A percentile compares a stretch with the other conserved stretches of the same genome.
Evolutionary conservation across 2,888 invertebrate genomes (phyloP).

Genomic region (Disparrhopalites patrizii): DNA sequence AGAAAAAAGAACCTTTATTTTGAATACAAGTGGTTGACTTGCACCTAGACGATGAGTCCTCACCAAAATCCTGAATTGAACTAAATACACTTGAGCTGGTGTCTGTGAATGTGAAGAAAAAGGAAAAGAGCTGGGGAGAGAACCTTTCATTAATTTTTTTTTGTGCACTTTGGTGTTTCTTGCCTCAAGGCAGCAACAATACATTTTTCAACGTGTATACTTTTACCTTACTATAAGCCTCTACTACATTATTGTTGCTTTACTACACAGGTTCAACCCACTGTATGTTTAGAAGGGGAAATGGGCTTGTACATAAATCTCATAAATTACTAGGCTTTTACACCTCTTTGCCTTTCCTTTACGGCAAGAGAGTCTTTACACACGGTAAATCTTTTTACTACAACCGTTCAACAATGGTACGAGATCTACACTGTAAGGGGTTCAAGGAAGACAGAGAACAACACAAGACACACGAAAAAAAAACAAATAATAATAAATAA

Average conservation of each 20-base stretch:
- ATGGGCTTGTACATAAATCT: conserved; percentile 10
- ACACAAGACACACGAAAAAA: no score
- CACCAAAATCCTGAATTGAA: neutral
- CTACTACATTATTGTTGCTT: neutral
- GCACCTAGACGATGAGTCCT: no score
- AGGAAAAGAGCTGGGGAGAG: conserved; percentile 4
- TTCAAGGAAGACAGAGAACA: no score
- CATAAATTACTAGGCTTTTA: no score
- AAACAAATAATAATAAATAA: conserved; percentile 8
- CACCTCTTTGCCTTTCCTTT: neutral
- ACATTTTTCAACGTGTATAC: neutral
- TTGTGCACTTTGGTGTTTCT: conserved; percentile 8
- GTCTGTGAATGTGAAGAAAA: conserved; percentile 16
- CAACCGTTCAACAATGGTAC: no score
- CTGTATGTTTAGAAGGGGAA: neutral
- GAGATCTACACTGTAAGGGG: no score
- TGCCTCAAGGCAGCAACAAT: conserved; percentile 10
- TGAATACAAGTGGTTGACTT: neutral
- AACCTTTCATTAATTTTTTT: conserved; percentile 20
- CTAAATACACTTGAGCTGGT: conserved; percentile 8
- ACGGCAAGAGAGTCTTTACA: neutral
- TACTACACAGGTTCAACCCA: neutral
- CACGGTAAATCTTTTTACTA: no score
- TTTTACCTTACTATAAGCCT: neutral
- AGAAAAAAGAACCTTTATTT: neutral